phyloP scores from a whole-genome alignment of 1,140 invertebrate species.

The Solenopsis fugax region DNA sequence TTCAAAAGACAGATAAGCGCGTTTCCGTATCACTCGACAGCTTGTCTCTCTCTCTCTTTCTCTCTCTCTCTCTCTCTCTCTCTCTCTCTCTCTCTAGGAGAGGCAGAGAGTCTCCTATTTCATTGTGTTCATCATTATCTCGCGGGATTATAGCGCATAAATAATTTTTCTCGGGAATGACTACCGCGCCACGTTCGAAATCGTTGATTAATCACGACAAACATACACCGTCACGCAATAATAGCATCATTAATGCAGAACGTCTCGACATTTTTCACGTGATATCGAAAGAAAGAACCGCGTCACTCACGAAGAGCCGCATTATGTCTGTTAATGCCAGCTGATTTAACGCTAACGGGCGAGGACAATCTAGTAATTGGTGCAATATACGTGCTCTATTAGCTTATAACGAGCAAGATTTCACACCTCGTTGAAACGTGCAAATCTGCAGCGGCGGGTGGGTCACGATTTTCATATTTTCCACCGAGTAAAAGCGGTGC shows the following conservation, averaged over 20 bases:
- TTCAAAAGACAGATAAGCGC: not conserved
- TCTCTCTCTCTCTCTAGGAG: not conserved
- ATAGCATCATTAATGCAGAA: not conserved
- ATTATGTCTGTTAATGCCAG: conserved; percentile 32
- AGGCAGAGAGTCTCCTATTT: too few species aligned
- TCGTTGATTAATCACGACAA: conserved; percentile 4
- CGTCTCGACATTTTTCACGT: not conserved
- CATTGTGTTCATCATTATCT: not conserved
- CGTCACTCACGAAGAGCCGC: not conserved
- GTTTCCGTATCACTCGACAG: not conserved
- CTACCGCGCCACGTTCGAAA: not conserved
- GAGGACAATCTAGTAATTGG: conserved; percentile 43
- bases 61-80: too few species aligned
- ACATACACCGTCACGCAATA: not conserved
- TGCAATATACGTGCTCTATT: conserved; percentile 14
- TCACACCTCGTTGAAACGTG: conserved; percentile 20
- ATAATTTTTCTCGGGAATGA: not conserved
- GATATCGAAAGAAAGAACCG: not conserved
- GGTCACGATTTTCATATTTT: conserved; percentile 10
- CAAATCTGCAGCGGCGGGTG: not conserved
- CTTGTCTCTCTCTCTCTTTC: not conserved
- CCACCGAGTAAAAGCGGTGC: not conserved
- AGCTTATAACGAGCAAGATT: not conserved
- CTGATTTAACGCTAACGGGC: conserved; percentile 26
- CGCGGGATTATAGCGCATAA: not conserved